These are phyloP conservation scores for Aptenodytes patagonicus DNA, from an alignment of 2,113 vertebrate genomes.

Conservation along the genomic window DNA sequence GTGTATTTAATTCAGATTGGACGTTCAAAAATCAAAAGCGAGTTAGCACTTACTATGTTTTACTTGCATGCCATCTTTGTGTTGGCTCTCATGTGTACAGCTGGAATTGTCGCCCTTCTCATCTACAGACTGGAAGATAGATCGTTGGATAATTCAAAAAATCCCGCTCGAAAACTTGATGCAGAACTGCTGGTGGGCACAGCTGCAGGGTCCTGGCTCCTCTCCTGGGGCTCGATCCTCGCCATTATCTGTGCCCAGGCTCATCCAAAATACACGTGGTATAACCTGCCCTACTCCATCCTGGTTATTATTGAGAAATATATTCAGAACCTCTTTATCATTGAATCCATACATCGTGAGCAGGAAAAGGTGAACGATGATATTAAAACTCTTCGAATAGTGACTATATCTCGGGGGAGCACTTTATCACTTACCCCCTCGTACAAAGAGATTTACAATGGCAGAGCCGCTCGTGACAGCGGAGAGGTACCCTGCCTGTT, in stretches of 20 bases:
- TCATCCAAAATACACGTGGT: conserved; percentile 84
- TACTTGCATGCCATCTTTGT: conserved; percentile 85
- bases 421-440: conserved; percentile 61
- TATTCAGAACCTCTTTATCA: conserved; percentile 93
- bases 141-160: conserved; percentile 82
- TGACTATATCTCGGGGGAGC: conserved; percentile 75
- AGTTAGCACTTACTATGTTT: conserved; percentile 87
- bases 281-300: conserved; percentile 85
- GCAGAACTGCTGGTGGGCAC: conserved; percentile 87
- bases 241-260: conserved; percentile 77
- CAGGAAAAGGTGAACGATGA: conserved; percentile 65
- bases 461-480: conserved; percentile 45
- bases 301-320: conserved; percentile 90
- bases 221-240: conserved; percentile 94
- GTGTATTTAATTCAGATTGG: conserved; percentile 89
- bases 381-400: conserved; percentile 74
- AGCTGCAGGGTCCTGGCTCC: conserved; percentile 90
- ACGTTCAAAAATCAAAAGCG: conserved; percentile 75
- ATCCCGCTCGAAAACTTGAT: conserved; percentile 89
- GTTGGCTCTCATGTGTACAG: conserved; percentile 84
- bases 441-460: conserved; percentile 77
- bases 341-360: conserved; percentile 88
- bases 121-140: conserved; percentile 82
- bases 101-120: conserved; percentile 78
- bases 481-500: conserved; percentile 4